These are phyloP conservation scores for Ianthella basta DNA, from an alignment of 37 sponge, comb jelly and placozoan genomes.

Conservation along the genomic window DNA sequence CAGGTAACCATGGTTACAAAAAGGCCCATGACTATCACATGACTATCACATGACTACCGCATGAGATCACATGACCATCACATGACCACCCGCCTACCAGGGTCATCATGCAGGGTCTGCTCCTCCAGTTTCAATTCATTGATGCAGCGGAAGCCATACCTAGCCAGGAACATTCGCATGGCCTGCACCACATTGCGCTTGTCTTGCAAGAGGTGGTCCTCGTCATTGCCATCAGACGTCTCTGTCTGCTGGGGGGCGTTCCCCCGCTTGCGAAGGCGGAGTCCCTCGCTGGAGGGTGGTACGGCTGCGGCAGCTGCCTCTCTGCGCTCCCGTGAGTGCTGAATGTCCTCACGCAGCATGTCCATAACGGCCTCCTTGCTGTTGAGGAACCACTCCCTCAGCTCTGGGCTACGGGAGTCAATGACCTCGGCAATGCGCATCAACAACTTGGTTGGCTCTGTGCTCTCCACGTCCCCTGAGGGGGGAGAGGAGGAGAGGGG, in stretches of 20 bases:
- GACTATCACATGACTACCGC: not conserved
- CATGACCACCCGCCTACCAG: slow-evolving; percentile 40
- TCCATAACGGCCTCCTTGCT: slow-evolving; percentile 51
- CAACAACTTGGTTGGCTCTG: slow-evolving; percentile 83
- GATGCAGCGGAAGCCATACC: slow-evolving; percentile 87
- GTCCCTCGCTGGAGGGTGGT: not conserved
- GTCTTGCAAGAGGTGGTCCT: slow-evolving; percentile 27
- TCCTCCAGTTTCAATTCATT: slow-evolving; percentile 87
- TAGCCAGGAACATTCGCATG: slow-evolving; percentile 60
- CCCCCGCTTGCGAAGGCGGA: not conserved
- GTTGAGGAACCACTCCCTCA: slow-evolving; percentile 73
- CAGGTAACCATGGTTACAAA: not conserved
- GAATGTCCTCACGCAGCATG: slow-evolving; percentile 48
- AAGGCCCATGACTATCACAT: not conserved
- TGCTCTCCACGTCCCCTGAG: slow-evolving; percentile 87
- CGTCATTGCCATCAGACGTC: not conserved
- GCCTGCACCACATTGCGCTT: slow-evolving; percentile 64
- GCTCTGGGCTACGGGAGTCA: slow-evolving; percentile 52
- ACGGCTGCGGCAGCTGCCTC: not conserved
- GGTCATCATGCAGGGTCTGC: slow-evolving; percentile 87
- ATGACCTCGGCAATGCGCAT: slow-evolving; percentile 83
- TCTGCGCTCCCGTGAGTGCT: not conserved
- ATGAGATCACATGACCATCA: not conserved
- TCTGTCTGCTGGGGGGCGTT: not conserved
- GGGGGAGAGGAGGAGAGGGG: not conserved